Evolutionary conservation across 1,140 invertebrate genomes (phyloP), one percentile per base, ranked within the genome.

Genomic region (Bombus superbus): DNA sequence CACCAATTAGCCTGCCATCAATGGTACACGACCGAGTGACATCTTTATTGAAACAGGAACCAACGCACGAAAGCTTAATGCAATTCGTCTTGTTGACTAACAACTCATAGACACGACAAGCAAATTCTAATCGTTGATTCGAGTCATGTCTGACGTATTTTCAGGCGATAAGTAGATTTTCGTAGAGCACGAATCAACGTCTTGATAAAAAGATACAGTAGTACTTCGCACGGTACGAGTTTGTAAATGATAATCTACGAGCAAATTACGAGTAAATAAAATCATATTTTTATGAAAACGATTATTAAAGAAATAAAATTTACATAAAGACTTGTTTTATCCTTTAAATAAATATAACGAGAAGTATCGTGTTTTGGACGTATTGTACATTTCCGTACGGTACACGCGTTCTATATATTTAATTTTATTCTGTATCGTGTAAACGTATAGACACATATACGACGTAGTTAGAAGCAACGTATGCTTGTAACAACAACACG

Each of bases 151-250:
- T 53, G 18, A n/a, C 78, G 69, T 73, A 80, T 40, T 22, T 73
- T 74, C 13, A 25, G 18, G 38, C 57, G 32, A 53, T 32, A 74
- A 82, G 47, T 40, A 35, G 8, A 8, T 72, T 28, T 53, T 15
- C 62, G n/a, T 22, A 40, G 40, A 82, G 40, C 69, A 64, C 35
- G 32, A 32, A 32, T 32, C 32, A 32, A 32, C 22, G 35, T 42
- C 11, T 11, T 38, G 40, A 22, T 72, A 38, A 73, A 87, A 88
- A 64, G 64, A 80, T 57, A 18, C 18, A 57, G 40, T 35, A 35
- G n/a, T 44, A 64, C 40, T 79, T 84, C 15, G 35, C 18, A 62
- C 18, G 38, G 53, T 32, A 13, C 18, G 42, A 53, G 62, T 53
- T 71, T 32, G 73, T 53, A 74, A 87, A 47, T 73, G 44, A 1